These are phyloP conservation scores for Coturnix japonica DNA, from an alignment of 2,113 vertebrate genomes.

Conservation along the genomic window DNA sequence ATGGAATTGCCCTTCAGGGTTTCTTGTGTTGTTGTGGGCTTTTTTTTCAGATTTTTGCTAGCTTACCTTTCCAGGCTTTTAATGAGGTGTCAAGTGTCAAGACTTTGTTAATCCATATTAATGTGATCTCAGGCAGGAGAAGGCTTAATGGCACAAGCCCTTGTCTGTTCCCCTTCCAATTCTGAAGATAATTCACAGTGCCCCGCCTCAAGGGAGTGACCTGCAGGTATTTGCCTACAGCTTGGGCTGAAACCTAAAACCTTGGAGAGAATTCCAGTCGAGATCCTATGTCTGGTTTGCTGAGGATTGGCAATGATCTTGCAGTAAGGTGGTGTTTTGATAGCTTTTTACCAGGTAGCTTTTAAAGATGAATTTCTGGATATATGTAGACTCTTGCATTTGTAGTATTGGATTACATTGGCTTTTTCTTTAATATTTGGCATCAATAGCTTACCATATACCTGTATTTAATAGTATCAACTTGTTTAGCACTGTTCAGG, in stretches of 20 bases:
- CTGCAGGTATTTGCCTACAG: not conserved
- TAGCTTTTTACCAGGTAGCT: not conserved
- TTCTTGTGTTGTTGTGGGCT: not conserved
- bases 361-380: not conserved
- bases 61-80: not conserved
- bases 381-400: not conserved
- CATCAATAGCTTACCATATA: not conserved
- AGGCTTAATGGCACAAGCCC: not conserved
- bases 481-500: not conserved
- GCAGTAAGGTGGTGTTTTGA: not conserved
- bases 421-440: constrained; percentile 6
- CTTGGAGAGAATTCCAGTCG: no score
- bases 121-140: not conserved
- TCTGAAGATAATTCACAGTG: not conserved
- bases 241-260: not conserved
- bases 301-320: not conserved
- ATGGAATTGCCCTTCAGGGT: not conserved
- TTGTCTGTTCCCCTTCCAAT: not conserved
- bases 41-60: not conserved
- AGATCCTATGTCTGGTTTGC: not conserved
- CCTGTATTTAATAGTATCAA: not conserved
- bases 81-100: not conserved
- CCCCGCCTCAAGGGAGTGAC: not conserved
- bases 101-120: not conserved
- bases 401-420: not conserved